Base-by-base conservation (phyloP, 1,140 invertebrate genomes). In the Lordiphosa collinella region DNA sequence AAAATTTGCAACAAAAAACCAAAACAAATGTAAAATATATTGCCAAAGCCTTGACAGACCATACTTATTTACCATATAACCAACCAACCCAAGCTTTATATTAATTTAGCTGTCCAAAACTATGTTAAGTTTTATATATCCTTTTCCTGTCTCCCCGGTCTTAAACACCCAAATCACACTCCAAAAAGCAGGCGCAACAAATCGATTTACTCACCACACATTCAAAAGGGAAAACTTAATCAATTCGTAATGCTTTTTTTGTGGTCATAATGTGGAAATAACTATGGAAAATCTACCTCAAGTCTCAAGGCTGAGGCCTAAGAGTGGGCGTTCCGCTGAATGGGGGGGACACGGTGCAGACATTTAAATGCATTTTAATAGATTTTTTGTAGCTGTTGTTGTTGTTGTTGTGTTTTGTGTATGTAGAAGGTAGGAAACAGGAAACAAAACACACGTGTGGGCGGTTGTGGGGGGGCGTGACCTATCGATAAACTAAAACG, bases 311-410 rank as follows among this genome's bases (percentile, higher is more conserved):
- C 25, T 29, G 25, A 8, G 25, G 37, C 32, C 12, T 18, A 29
- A 47, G 32, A 38, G 55, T 35, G 69, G 70, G 69, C 70, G 69
- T 37, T 32, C 14, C 35, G 13, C 7, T 4, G 12, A 9, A 13
- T 29, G 22, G 29, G 7, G 16, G 2, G 34, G 47, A 57, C 54
- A 57, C 49, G 53, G 13, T 61, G 53, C 56, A 65, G 49, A 67
- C 74, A 78, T 78, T 78, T 78, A 78, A 78, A 78, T 78, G 72
- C 73, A 78, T 78, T 78, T 78, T 67, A 78, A 78, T 76, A 67
- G 65, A 60, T 48, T 68, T 68, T 50, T 11, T 46, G n/a, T 46
- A 25, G n/a, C n/a, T n/a, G n/a, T n/a, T n/a, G n/a, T n/a, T n/a
- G n/a, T n/a, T n/a, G n/a, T n/a, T n/a, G n/a, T n/a, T n/a, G n/a